Percentiles rank a stretch among this genome's conserved stretches.
phyloP scores from a whole-genome alignment of 1,140 invertebrate species.

The Fragariocoptes setiger region DNA sequence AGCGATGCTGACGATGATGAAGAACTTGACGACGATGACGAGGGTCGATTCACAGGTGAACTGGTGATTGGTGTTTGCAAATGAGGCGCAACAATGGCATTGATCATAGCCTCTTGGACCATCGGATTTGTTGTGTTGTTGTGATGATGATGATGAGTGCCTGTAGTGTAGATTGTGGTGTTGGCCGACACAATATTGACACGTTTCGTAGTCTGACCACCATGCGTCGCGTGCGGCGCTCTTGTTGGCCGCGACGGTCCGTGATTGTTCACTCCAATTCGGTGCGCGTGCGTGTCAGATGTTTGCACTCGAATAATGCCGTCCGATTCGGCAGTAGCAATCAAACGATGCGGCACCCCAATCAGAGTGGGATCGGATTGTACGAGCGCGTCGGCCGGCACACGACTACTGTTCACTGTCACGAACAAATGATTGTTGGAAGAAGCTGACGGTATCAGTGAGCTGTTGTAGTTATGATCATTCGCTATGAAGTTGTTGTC shows the following conservation, averaged over 20 bases:
- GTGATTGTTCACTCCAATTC: too few species aligned
- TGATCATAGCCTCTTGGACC: not conserved
- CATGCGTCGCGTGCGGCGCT: too few species aligned
- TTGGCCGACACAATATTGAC: not conserved
- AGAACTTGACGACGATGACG: too few species aligned
- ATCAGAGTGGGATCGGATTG: not conserved
- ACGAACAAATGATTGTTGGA: too few species aligned
- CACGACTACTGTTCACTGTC: not conserved
- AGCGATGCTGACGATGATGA: too few species aligned
- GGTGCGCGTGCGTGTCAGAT: too few species aligned
- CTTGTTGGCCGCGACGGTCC: not conserved
- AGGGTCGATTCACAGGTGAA: not conserved
- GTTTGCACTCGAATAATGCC: not conserved
- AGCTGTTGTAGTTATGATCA: not conserved
- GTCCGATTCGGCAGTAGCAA: not conserved
- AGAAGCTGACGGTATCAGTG: not conserved
- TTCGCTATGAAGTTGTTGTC: not conserved
- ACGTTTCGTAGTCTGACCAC: not conserved
- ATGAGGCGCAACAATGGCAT: not conserved
- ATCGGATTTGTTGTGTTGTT: too few species aligned
- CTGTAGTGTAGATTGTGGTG: not conserved
- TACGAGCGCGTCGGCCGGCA: not conserved
- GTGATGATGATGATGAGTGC: not conserved
- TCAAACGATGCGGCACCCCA: not conserved
- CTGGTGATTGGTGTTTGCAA: not conserved